A percentile compares a stretch with the other conserved stretches of the same genome.
These are phyloP conservation scores for Catagonus wagneri DNA, from an alignment of 2,113 vertebrate genomes.

Conservation along the genomic window DNA sequence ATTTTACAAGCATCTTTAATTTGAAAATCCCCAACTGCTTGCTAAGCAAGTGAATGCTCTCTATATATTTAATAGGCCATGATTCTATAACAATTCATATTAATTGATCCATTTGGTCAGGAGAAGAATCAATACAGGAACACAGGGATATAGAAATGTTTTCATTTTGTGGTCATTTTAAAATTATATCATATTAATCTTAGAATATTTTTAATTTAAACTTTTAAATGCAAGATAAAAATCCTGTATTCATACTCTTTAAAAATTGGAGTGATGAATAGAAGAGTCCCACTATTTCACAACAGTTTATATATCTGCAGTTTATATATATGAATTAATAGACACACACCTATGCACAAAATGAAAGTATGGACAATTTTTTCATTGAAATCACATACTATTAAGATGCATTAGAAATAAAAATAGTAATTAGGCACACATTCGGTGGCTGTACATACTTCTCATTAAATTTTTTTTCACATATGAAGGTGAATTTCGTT, in stretches of 20 bases:
- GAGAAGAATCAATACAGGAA: not conserved
- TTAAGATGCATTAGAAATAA: not conserved
- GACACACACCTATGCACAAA: not conserved
- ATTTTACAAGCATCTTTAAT: constrained; percentile 54
- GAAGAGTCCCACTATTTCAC: not conserved
- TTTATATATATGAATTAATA: not conserved
- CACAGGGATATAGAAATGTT: not conserved
- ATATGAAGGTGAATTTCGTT: not conserved
- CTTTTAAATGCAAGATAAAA: not conserved
- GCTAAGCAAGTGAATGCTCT: not conserved
- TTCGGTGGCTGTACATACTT: not conserved
- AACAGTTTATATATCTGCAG: not conserved
- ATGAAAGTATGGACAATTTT: not conserved
- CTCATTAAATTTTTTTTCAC: not conserved
- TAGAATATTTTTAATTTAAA: not conserved
- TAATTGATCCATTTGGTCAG: not conserved
- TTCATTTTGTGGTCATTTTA: not conserved
- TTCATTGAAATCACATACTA: not conserved
- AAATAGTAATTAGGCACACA: not conserved
- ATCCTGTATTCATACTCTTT: not conserved
- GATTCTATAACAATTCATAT: constrained; percentile 5
- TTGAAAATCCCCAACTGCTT: constrained; percentile 50
- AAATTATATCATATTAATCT: not conserved
- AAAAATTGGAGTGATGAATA: not conserved
- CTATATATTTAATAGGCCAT: not conserved